phyloP scores from a whole-genome alignment of 1,140 invertebrate genomes.

The Eulimnadia texana region DNA sequence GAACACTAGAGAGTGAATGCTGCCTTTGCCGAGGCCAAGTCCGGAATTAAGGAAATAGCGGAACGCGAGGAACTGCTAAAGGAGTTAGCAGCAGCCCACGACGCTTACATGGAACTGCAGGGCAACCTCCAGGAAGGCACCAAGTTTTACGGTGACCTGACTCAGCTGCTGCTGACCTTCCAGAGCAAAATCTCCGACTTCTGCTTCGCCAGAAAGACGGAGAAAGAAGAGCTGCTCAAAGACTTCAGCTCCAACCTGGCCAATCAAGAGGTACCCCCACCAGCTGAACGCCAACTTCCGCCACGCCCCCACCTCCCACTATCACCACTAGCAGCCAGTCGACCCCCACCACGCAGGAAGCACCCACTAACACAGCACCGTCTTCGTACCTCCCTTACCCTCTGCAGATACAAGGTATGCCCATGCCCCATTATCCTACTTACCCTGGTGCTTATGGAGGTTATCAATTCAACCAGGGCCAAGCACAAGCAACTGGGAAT shows the following conservation, averaged over 20 bases:
- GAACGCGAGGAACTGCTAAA: conserved; percentile 63
- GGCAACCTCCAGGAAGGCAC: conserved; percentile 85
- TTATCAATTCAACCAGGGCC: neutral
- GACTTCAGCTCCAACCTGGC: conserved; percentile 67
- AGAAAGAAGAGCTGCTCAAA: conserved; percentile 92
- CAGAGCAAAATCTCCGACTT: conserved; percentile 98
- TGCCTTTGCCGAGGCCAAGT: conserved; percentile 56
- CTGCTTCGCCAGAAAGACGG: conserved; percentile 95
- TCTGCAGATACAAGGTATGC: conserved; percentile 48
- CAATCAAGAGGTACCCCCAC: conserved; percentile 33
- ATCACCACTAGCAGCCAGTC: conserved; percentile 25
- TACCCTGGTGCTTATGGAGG: neutral
- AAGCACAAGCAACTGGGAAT: neutral
- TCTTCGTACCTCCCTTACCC: conserved; percentile 42
- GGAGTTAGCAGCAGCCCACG: conserved; percentile 73
- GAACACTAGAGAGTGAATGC: conserved; percentile 45
- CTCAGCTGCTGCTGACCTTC: conserved; percentile 80
- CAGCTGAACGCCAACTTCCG: conserved; percentile 33
- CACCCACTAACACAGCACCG: conserved; percentile 21
- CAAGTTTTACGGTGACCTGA: conserved; percentile 98
- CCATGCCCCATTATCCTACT: conserved; percentile 38
- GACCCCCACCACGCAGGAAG: conserved; percentile 21
- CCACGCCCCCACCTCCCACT: conserved; percentile 32
- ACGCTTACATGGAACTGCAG: conserved; percentile 78
- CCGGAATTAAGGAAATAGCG: conserved; percentile 35